Percentiles rank a stretch among this genome's conserved stretches.
Evolutionary conservation across 2,888 invertebrate genomes (phyloP).

Genomic region (Portevinia maculata): DNA sequence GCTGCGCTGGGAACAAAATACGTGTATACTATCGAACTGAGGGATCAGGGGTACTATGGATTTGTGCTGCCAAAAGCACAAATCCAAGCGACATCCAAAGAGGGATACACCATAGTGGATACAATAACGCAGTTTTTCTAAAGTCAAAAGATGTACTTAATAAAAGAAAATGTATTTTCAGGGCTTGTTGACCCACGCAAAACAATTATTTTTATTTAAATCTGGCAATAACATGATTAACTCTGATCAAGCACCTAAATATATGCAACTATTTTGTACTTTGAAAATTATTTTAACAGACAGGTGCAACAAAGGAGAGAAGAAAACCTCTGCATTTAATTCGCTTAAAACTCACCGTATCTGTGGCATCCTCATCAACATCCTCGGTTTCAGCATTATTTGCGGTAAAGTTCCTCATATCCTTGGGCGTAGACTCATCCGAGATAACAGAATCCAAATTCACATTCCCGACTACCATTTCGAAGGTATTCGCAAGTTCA

Average conservation of each 20-base stretch:
- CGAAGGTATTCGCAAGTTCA: slow-evolving; percentile 74
- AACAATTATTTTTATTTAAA: not conserved
- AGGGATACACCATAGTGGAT: slow-evolving; percentile 79
- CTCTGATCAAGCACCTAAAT: slow-evolving; percentile 12
- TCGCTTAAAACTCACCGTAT: slow-evolving; percentile 76
- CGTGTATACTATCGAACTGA: slow-evolving; percentile 81
- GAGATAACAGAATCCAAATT: slow-evolving; percentile 81
- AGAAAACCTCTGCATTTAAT: not conserved
- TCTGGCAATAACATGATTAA: not conserved
- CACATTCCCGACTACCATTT: slow-evolving; percentile 80
- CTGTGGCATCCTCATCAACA: slow-evolving; percentile 78
- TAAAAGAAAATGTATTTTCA: slow-evolving; percentile 18
- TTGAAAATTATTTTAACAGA: not conserved
- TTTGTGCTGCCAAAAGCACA: slow-evolving; percentile 79
- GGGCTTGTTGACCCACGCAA: not conserved
- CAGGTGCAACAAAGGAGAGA: not conserved
- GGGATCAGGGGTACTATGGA: slow-evolving; percentile 80
- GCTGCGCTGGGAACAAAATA: slow-evolving; percentile 78
- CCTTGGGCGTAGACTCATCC: slow-evolving; percentile 81
- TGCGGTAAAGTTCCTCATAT: slow-evolving; percentile 77
- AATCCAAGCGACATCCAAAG: slow-evolving; percentile 79
- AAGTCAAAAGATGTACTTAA: slow-evolving; percentile 68
- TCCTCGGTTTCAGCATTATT: slow-evolving; percentile 77
- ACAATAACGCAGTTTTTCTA: slow-evolving; percentile 78
- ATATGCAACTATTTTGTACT: slow-evolving; percentile 6